Evolutionary conservation across 1,140 invertebrate species (phyloP), one percentile per base, ranked within the genome.

Genomic region (Megalopta genalis): DNA sequence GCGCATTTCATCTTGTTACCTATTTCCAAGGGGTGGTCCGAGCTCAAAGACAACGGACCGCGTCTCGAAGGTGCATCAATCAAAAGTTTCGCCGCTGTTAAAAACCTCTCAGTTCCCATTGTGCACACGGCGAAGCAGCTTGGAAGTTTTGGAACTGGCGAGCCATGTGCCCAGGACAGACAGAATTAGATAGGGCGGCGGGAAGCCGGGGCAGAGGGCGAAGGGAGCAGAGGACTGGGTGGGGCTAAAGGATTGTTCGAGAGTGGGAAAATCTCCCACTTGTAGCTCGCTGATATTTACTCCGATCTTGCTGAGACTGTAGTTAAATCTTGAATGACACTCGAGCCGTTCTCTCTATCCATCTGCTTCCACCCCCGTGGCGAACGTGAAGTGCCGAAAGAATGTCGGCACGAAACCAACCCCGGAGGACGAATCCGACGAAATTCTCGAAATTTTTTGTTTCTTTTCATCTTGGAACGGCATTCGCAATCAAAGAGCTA

Each of bases 281-380:
- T 92, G 91, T 92, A 89, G 90, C 90, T 89, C 82, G 57, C 85
- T 87, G 88, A 92, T 91, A 90, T 91, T 91, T 90, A 90, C 90
- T 87, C 81, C 87, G 83, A 89, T 90, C 87, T 88, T 80, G 65
- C 79, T 72, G 73, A 83, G 77, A 78, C 83, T 82, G 67, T 77
- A 86, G 85, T 84, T 89, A 87, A 90, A 90, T 89, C 88, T 90
- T 90, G 86, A 90, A 84, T 88, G 88, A 90, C 81, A 87, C 86
- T 87, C 71, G 88, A 80, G 86, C 85, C 71, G 80, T 68, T 72
- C 67, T 71, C 73, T 83, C 81, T 67, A 70, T 78, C 72, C 80
- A 59, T 74, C 77, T 68, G 69, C 74, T 80, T 80, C 57, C 57
- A 59, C 62, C n/a, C 63, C 49, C 39, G 37, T 16, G 32, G 32